A percentile compares a stretch with the other conserved stretches of the same genome.
phyloP scores from a whole-genome alignment of 2,888 invertebrate genomes.

The Muschampia plurimacula region DNA sequence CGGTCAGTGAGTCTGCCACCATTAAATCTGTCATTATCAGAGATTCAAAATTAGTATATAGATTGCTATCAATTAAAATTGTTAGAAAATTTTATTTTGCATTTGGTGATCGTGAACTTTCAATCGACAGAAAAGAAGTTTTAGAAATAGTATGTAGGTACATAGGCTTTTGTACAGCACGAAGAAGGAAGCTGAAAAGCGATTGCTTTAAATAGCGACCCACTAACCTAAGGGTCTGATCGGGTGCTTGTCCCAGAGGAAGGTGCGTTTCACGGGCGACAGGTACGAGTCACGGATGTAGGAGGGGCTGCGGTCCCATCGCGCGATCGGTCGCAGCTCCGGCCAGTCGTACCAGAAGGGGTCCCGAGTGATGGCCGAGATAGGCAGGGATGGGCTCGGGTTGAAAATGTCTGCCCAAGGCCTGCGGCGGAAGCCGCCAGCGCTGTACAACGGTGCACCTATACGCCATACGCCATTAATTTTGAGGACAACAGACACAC shows the following conservation, averaged over 20 bases:
- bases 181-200: slow-evolving; percentile 56
- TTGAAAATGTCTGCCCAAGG: slow-evolving; percentile 90
- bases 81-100: slow-evolving; percentile 40
- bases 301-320: slow-evolving; percentile 90
- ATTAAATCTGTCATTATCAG: slow-evolving; percentile 79
- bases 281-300: slow-evolving; percentile 95
- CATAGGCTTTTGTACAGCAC: slow-evolving; percentile 76
- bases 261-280: slow-evolving; percentile 96
- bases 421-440: slow-evolving; percentile 86
- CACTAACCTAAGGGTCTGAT: slow-evolving; percentile 95
- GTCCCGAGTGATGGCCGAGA: slow-evolving; percentile 93
- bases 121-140: slow-evolving; percentile 52
- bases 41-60: slow-evolving; percentile 48
- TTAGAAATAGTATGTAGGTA: slow-evolving; percentile 47
- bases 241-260: slow-evolving; percentile 96
- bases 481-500: slow-evolving; percentile 72
- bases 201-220: slow-evolving; percentile 69
- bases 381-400: slow-evolving; percentile 91
- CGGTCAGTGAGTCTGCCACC: slow-evolving; percentile 77
- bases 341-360: slow-evolving; percentile 96
- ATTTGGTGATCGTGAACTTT: slow-evolving; percentile 25
- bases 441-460: slow-evolving; percentile 91
- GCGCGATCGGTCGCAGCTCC: slow-evolving; percentile 91
- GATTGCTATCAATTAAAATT: slow-evolving; percentile 37
- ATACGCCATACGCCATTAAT: slow-evolving; percentile 68